phyloP scores from a whole-genome alignment of 1,140 invertebrate genomes.

The Drosophila persimilis region DNA sequence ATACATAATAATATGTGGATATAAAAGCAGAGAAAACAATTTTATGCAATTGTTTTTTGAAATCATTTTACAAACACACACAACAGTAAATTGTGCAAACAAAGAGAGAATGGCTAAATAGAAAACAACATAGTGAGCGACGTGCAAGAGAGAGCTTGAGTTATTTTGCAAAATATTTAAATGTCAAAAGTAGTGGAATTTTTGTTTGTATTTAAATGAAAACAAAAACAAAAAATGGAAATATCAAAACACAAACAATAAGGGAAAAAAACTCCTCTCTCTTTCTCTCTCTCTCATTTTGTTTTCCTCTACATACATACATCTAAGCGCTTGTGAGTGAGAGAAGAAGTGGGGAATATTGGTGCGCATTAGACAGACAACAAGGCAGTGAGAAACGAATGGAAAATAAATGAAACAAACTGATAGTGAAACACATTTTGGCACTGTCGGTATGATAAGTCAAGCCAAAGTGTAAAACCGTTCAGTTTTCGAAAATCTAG shows the following conservation, averaged over 20 bases:
- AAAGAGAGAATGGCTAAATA: conserved; percentile 33
- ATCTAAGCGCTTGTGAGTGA: conserved; percentile 6
- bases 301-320: conserved; percentile 9
- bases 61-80: conserved; percentile 23
- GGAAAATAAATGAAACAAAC: conserved; percentile 48
- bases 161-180: conserved; percentile 33
- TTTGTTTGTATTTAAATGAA: conserved; percentile 39
- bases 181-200: conserved; percentile 50
- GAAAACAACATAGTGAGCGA: not conserved
- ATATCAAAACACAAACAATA: conserved; percentile 49
- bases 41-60: conserved; percentile 47
- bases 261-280: conserved; percentile 34
- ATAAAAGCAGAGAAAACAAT: not conserved
- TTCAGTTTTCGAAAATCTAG: not conserved
- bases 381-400: conserved; percentile 48
- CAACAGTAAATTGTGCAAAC: conserved; percentile 45
- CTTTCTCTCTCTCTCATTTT: not conserved
- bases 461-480: not conserved
- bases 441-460: conserved; percentile 32
- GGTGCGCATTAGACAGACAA: conserved; percentile 63
- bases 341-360: conserved; percentile 18
- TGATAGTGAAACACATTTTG: conserved; percentile 69
- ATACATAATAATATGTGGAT: not conserved
- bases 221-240: conserved; percentile 30
- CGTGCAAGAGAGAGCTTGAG: conserved; percentile 6